Evolutionary conservation across 2,888 invertebrate genomes (phyloP), one percentile per base, ranked within the genome.

Genomic region (Octodonta nipae): DNA sequence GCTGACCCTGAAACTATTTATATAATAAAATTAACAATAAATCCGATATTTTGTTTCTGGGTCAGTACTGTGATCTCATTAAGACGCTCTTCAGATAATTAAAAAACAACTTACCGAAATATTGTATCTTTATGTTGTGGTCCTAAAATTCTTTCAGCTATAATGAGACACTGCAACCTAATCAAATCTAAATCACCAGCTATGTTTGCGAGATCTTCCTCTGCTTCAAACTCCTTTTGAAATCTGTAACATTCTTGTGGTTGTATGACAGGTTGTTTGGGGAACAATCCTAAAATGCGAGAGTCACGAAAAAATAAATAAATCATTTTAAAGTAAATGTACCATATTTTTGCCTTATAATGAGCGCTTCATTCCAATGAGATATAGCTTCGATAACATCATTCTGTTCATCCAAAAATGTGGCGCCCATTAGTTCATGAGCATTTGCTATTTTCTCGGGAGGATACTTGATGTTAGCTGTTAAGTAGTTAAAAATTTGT

Each of bases 121-220:
- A 88, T 73, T 35, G 85, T 83, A 60, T 92, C 91, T 59, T 85
- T 84, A 64, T 93, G 91, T 45, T 73, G 65, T 1, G 77, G 70
- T 1, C 91, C 91, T 13, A 93, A 69, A 50, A 92, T 81, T 50
- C 92, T 70, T 63, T 86, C 85, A 43, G 84, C 80, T 45, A 92
- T 85, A 17, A 93, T 65, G 46, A 93, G 66, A 53, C 88, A 80
- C 64, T 92, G 88, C 58, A 80, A 78, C 49, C 88, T 71, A 69
- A 92, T 76, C 24, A 75, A 75, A 64, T 92, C 91, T 49, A 83
- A 68, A 64, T 93, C 89, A 1, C 73, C 68, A 28, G 79, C 73
- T 26, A 83, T 68, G 31, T 72, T 71, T 45, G 74, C 75, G 35
- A 92, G 66, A 55, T 91, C 85, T 15, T 71, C 75, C 31, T 66